These are phyloP conservation scores for Naja naja DNA, from an alignment of 2,113 vertebrate genomes.

Conservation along the genomic window DNA sequence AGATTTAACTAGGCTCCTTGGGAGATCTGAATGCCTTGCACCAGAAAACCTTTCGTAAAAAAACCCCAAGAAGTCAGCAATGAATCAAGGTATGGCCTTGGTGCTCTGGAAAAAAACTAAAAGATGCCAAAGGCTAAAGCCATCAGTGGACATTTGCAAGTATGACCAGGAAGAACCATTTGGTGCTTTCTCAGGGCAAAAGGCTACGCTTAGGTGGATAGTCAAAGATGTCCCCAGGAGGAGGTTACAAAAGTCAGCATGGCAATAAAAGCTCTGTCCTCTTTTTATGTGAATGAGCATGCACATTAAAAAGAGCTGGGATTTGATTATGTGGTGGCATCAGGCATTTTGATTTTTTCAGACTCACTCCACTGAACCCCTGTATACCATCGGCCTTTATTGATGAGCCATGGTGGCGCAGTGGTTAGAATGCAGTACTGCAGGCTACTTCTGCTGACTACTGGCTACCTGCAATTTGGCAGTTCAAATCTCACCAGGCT, in stretches of 20 bases:
- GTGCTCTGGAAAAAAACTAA: neutral
- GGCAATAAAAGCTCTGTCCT: neutral
- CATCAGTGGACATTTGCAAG: neutral
- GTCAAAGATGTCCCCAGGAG: neutral
- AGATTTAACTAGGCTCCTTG: neutral
- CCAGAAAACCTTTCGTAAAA: neutral
- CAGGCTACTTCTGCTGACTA: no score
- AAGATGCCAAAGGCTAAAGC: neutral
- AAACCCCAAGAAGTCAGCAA: neutral
- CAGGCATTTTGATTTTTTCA: neutral
- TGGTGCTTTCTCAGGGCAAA: neutral
- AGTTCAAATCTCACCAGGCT: no score
- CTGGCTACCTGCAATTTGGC: no score
- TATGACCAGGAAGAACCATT: neutral
- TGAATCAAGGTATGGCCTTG: neutral
- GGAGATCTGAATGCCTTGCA: neutral
- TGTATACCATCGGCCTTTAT: neutral
- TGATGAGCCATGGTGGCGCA: neutral
- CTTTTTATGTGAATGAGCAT: neutral
- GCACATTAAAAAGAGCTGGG: neutral
- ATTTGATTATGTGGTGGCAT: neutral
- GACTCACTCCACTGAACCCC: neutral
- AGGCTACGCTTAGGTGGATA: neutral
- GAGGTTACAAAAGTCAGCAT: neutral
- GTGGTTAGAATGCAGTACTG: no score